phyloP scores from a whole-genome alignment of 2,113 vertebrate species.

The Passer montanus region DNA sequence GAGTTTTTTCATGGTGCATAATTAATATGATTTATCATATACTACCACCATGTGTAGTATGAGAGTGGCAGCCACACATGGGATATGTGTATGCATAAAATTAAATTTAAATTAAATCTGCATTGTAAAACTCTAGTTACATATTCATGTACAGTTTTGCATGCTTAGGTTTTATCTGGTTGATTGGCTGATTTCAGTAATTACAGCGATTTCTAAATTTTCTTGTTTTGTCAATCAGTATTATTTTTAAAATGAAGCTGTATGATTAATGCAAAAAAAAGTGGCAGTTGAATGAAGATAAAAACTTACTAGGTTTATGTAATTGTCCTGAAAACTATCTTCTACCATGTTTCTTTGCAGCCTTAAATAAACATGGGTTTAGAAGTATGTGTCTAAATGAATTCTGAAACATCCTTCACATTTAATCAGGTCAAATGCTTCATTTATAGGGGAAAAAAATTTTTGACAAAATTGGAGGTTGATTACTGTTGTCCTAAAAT shows the following conservation, averaged over 20 bases:
- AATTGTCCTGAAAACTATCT: not conserved
- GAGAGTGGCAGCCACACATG: not conserved
- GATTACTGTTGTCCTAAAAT: constrained; percentile 8
- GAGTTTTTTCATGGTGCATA: not conserved
- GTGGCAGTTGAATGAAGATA: not conserved
- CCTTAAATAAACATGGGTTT: not conserved
- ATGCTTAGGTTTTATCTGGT: not conserved
- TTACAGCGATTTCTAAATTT: not conserved
- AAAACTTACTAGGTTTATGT: not conserved
- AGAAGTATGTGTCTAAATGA: not conserved
- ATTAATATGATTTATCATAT: not conserved
- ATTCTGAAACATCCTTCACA: not conserved
- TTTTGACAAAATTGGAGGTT: not conserved
- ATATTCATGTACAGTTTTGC: not conserved
- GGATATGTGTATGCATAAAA: not conserved
- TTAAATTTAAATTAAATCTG: not conserved
- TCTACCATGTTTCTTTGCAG: not conserved
- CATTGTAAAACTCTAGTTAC: not conserved
- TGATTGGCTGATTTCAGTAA: not conserved
- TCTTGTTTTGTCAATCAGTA: not conserved
- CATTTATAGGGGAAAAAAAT: not conserved
- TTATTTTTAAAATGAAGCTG: not conserved
- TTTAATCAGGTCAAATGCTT: not conserved
- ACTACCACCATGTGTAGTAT: not conserved
- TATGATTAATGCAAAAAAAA: not conserved